Percentiles rank a stretch among this genome's conserved stretches.
phyloP scores from a whole-genome alignment of 92 coral and sea anemone genomes.

The Parazoanthus swiftii region DNA sequence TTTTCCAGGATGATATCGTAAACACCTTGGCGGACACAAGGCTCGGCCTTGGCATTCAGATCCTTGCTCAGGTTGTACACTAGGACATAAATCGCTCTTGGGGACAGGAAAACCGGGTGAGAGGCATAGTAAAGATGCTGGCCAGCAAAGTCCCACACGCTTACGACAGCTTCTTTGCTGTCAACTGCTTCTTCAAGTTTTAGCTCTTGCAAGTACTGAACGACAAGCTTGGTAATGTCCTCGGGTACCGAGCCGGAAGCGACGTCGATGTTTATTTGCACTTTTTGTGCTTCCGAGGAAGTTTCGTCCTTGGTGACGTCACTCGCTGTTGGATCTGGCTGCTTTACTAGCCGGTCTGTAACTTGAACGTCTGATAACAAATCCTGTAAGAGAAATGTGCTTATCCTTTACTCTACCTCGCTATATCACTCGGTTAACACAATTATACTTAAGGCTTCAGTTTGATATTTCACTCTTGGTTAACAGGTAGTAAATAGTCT shows the following conservation, averaged over 20 bases:
- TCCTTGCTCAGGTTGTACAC: slow-evolving; percentile 86
- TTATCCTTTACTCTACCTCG: not conserved
- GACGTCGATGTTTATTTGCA: slow-evolving; percentile 24
- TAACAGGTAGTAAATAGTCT: too few relatives aligned
- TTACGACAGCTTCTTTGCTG: slow-evolving; percentile 66
- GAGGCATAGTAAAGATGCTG: slow-evolving; percentile 89
- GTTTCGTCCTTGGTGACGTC: slow-evolving; percentile 7
- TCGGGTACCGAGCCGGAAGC: slow-evolving; percentile 56
- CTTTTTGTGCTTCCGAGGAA: not conserved
- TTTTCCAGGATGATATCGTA: slow-evolving; percentile 67
- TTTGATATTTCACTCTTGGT: too few relatives aligned
- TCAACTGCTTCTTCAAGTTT: slow-evolving; percentile 47
- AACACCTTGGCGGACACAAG: slow-evolving; percentile 85
- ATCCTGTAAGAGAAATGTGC: not conserved
- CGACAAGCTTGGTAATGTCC: slow-evolving; percentile 65
- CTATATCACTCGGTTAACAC: too few relatives aligned
- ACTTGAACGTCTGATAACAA: not conserved
- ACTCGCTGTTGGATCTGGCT: not conserved
- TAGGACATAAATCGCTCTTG: slow-evolving; percentile 75
- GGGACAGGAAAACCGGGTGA: slow-evolving; percentile 83
- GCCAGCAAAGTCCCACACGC: slow-evolving; percentile 90
- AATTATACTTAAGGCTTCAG: too few relatives aligned
- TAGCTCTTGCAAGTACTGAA: slow-evolving; percentile 60
- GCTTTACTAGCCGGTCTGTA: not conserved
- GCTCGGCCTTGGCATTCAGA: slow-evolving; percentile 68